Evolutionary conservation across 1,140 invertebrate genomes (phyloP), one percentile per base, ranked within the genome.

Genomic region (Zeugodacus cucurbitae): DNA sequence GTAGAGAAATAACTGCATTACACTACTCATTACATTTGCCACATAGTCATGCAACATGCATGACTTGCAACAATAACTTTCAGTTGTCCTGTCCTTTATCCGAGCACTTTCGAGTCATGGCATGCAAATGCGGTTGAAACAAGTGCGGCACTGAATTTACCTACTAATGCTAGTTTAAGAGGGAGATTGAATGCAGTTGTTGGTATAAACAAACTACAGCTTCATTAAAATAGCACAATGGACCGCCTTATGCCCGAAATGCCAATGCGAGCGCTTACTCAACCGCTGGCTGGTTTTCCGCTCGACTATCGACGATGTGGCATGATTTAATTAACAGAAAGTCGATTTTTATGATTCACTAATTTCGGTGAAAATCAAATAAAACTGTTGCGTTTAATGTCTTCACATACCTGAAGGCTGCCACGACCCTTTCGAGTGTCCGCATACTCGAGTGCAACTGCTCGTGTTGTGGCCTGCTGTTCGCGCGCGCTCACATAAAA

Each of bases 291-390:
- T 14, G 26, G 14, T 29, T 26, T 48, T 22, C n/a, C 3, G n/a
- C 34, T 48, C 74, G 34, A n/a, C 7, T 7, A 8, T 82, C 10
- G 34, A 5, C 7, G 26, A 14, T 29, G 41, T 34, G 37, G 74
- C 74, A 74, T 37, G 67, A 74, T 37, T 82, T 82, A 82, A 82
- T 82, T 82, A 82, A 82, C 74, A 82, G 48, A 44, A 82, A 82
- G 26, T 82, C 48, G 0, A 82, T 82, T 82, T 82, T 82, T 82
- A 82, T 48, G 74, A 82, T 82, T 44, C 74, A 82, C 74, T 82
- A 82, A 82, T 82, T 82, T 82, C 74, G 74, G 74, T 82, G 74
- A 82, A 48, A 82, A 82, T 82, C 74, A 48, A 82, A 82, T 82
- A 37, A 82, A 82, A 82, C 26, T 48, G 37, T 82, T 82, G 11